Evolutionary conservation across 2,113 vertebrate genomes (phyloP), one percentile per base, ranked within the genome.

Genomic region (Zeus faber): DNA sequence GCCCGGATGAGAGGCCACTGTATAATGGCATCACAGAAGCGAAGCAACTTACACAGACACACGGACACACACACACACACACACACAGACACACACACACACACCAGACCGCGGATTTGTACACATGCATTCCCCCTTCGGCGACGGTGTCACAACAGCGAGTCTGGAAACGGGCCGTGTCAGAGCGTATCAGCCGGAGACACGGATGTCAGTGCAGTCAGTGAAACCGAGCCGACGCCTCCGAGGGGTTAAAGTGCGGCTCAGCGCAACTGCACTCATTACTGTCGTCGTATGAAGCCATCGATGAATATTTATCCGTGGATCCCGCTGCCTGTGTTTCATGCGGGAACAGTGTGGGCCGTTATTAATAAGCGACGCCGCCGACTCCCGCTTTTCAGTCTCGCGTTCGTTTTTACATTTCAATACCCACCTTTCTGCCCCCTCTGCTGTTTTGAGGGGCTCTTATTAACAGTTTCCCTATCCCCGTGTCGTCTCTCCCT

Each of bases 71-170:
- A 31, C 24, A 50, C 26, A 17, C 26, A 16, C 23, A 29, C 24
- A 27, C 47, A 49, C 24, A 70, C 67, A 22, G 41, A 61, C 47
- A 73, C 55, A 37, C 45, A 2, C 9, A 11, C 37, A 51, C 48
- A 44, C 6, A 37, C 55, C 29, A 31, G 7, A 31, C 26, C 11
- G 3, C 20, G 22, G 39, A 62, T 29, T 27, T 7, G 4, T 39
- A 25, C 31, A 6, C 53, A 45, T 40, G 50, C 37, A 65, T 21
- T 49, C 41, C 58, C 52, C 49, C 54, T 25, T 37, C 44, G 59
- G 70, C 59, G 29, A 56, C 39, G 0, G 49, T 65, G 66, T 63
- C 70, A 70, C 63, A 79, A 63, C 64, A 72, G n/a, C n/a, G n/a
- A n/a, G 58, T 33, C 55, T 51, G 37, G 62, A 61, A 68, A 56